Conservation (phyloP, 1,140 invertebrate species). For the Fopius arisanus region DNA sequence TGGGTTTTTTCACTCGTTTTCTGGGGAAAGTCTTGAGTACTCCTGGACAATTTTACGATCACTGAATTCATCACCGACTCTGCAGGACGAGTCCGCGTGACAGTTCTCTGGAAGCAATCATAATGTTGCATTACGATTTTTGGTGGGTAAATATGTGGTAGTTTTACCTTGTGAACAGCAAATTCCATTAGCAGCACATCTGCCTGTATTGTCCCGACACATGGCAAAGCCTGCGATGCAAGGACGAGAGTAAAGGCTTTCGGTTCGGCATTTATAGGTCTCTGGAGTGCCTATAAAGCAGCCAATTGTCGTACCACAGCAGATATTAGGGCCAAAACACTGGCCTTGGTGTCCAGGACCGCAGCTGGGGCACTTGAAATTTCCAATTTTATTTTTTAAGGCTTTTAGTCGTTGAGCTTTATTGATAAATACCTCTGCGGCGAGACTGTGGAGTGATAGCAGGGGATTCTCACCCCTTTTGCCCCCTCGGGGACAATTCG, state of each 20-base stretch:
- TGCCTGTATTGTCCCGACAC: conserved; percentile 64
- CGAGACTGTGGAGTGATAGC: conserved; percentile 45
- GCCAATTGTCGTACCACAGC: conserved; percentile 64
- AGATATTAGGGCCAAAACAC: conserved; percentile 67
- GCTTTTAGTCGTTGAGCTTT: too few relatives aligned
- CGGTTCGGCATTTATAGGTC: conserved; percentile 62
- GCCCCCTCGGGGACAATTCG: conserved; percentile 66
- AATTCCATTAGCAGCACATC: conserved; percentile 65
- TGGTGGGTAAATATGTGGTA: background rate
- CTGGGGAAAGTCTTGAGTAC: conserved; percentile 41
- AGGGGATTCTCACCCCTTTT: conserved; percentile 58
- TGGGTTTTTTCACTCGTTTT: conserved; percentile 33
- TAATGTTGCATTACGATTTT: background rate
- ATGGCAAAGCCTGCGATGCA: conserved; percentile 63
- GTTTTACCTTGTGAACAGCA: conserved; percentile 66
- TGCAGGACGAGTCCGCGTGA: conserved; percentile 55
- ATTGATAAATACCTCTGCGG: conserved; percentile 47
- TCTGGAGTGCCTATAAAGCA: conserved; percentile 64
- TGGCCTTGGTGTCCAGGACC: conserved; percentile 62
- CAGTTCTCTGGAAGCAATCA: conserved; percentile 57
- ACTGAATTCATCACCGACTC: conserved; percentile 41
- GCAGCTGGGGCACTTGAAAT: conserved; percentile 61
- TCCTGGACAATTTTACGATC: conserved; percentile 46
- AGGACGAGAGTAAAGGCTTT: conserved; percentile 54
- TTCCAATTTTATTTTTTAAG: too few relatives aligned